Evolutionary conservation across 2,113 vertebrate species (phyloP).

Genomic region (Carollia perspicillata): DNA sequence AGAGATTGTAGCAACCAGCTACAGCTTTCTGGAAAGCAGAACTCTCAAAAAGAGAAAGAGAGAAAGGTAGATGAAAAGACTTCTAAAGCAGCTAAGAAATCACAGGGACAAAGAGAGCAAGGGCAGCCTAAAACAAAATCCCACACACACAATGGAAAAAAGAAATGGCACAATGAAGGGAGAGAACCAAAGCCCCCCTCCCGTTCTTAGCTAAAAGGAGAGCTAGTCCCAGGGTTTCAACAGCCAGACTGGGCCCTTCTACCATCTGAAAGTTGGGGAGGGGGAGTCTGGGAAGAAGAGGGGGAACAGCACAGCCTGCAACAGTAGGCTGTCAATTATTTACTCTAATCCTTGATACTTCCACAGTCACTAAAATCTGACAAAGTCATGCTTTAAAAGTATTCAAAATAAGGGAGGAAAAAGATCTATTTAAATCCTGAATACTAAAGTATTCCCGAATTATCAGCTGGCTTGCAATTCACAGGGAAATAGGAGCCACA

Average conservation of each 20-base stretch:
- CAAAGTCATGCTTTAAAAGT: neutral
- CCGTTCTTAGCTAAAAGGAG: neutral
- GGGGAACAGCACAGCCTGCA: neutral
- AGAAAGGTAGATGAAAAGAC: neutral
- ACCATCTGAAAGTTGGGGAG: neutral
- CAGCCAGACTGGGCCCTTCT: neutral
- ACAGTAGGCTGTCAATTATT: neutral
- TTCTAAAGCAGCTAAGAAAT: neutral
- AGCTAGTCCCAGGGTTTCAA: neutral
- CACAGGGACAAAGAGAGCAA: neutral
- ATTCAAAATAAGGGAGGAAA: neutral
- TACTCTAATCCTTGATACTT: neutral
- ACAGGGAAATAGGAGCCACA: neutral
- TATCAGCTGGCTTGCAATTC: neutral
- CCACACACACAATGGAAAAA: neutral
- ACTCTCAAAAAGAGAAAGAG: neutral
- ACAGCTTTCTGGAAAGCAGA: neutral
- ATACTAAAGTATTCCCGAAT: neutral
- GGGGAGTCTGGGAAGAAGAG: neutral
- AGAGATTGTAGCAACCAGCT: neutral
- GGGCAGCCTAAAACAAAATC: neutral
- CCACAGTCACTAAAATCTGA: neutral
- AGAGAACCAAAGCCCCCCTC: neutral
- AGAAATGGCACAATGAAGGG: neutral
- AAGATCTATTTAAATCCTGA: neutral